Evolutionary conservation across 1,140 invertebrate species (phyloP), one percentile per base, ranked within the genome.

Genomic region (Drosophila sulfurigaster): DNA sequence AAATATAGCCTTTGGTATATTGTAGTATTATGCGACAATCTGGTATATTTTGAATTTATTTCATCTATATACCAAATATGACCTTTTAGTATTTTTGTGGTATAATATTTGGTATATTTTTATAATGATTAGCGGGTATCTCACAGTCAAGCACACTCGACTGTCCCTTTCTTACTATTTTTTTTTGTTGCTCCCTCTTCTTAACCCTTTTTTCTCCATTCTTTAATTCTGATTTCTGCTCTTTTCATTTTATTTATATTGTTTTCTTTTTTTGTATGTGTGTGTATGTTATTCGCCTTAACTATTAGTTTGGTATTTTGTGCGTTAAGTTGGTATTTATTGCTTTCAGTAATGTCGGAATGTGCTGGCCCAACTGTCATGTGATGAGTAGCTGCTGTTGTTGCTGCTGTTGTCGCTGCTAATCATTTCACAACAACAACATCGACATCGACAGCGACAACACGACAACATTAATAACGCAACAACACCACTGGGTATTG

Each of bases 311-410:
- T 86, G 88, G 88, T 78, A 92, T 92, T 92, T 92, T 91, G 91
- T 92, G 91, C 91, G 91, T 92, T 91, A 92, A 92, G 87, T 92
- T 92, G 91, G 91, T 92, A 92, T 92, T 92, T 92, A 92, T 92
- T 92, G 91, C 90, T 91, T 88, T 92, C 71, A 92, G 91, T 79
- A 77, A 92, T 92, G 87, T 91, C 83, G 91, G 91, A 91, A 92
- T 92, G 86, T 73, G 75, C 79, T 75, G 59, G 62, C 45, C 65
- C 78, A 59, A 88, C 83, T 78, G 83, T 75, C 83, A 88, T 76
- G 59, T 74, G 86, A 89, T 78, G 80, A 80, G 80, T 89, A 62
- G 79, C 51, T 77, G 79, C 52, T 69, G 74, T 58, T 28, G 16
- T 15, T 60, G 69, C 68, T 73, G 82, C 80, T 32, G 72, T 35